Evolutionary conservation across 2,797 vertebrate genomes (phyloP), one percentile per base, ranked within the genome.

Genomic region (Alca torda): DNA sequence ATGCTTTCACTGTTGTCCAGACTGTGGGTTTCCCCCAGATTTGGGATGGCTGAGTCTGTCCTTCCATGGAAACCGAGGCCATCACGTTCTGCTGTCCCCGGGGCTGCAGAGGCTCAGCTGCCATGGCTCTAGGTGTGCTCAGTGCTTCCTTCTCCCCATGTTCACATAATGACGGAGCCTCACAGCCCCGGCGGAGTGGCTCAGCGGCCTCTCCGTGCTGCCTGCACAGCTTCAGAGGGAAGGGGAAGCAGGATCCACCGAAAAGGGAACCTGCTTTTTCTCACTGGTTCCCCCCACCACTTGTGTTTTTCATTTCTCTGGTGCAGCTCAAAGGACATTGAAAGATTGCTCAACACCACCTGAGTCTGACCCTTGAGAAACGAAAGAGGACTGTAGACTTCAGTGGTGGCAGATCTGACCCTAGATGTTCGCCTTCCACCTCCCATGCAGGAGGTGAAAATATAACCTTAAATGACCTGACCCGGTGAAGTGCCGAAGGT

Each of bases 251-350:
- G 54, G 37, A 16, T 53, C 50, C 84, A 33, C 63, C 25, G 35
- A 96, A 96, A 95, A 84, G 19, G 86, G 95, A 96, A 96, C 90
- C 56, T 83, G 43, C 35, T 77, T 54, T 60, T 84, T 57, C 56
- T 59, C 64, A 16, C 73, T 84, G 84, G 35, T 94, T 97, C 92
- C 86, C 78, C 64, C 39, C 60, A 10, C 2, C 2, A 56, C 46
- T 89, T 56, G 56, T 94, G 81, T 87, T 82, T 97, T 96, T 95
- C 77, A 35, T 95, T 96, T 97, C 94, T 87, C 70, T 64, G 13
- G 8, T 74, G 74, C 39, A 19, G 3, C 57, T 41, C 65, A 15
- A 81, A 93, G 84, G 84, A 80, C 89, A 82, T 51, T 63, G 59
- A 33, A 39, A 54, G 43, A 2, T 37, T 88, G 45, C 45, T 80